Evolutionary conservation across 2,797 vertebrate genomes (phyloP).

Genomic region (Cygnus olor): DNA sequence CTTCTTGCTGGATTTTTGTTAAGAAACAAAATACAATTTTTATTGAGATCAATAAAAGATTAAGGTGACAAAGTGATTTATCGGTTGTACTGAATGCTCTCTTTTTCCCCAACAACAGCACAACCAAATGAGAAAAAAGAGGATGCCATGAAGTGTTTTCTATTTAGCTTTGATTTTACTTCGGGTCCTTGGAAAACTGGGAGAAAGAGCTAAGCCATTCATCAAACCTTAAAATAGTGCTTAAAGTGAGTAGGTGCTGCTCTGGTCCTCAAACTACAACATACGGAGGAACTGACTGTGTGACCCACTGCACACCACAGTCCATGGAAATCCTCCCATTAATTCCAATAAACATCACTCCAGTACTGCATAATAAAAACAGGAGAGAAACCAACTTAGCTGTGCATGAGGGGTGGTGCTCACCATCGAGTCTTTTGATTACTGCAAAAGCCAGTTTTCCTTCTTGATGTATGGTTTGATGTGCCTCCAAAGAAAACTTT

Average conservation of each 20-base stretch:
- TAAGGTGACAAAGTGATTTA: constrained; percentile 84
- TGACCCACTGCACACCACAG: constrained; percentile 37
- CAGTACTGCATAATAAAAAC: constrained; percentile 32
- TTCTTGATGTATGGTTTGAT: constrained; percentile 31
- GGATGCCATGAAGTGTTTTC: constrained; percentile 38
- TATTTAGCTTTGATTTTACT: constrained; percentile 69
- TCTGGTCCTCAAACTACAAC: constrained; percentile 36
- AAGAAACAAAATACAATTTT: constrained; percentile 81
- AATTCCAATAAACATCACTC: constrained; percentile 26
- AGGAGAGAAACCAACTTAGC: constrained; percentile 29
- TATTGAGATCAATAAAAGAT: constrained; percentile 85
- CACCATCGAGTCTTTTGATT: background rate
- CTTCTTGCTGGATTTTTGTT: constrained; percentile 80
- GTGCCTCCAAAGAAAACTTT: constrained; percentile 49
- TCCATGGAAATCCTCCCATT: constrained; percentile 53
- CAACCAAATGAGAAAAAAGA: constrained; percentile 30
- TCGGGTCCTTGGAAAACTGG: constrained; percentile 69
- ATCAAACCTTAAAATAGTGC: constrained; percentile 78
- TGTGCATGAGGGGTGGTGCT: background rate
- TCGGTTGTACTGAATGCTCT: constrained; percentile 59
- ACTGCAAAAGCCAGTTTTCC: background rate
- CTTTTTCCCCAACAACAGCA: constrained; percentile 67
- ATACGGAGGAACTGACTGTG: constrained; percentile 1
- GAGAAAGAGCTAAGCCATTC: constrained; percentile 70
- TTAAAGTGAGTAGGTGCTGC: constrained; percentile 69